These are phyloP conservation scores for Desmophyllum pertusum DNA, from an alignment of 92 coral and sea anemone species.

Conservation along the genomic window DNA sequence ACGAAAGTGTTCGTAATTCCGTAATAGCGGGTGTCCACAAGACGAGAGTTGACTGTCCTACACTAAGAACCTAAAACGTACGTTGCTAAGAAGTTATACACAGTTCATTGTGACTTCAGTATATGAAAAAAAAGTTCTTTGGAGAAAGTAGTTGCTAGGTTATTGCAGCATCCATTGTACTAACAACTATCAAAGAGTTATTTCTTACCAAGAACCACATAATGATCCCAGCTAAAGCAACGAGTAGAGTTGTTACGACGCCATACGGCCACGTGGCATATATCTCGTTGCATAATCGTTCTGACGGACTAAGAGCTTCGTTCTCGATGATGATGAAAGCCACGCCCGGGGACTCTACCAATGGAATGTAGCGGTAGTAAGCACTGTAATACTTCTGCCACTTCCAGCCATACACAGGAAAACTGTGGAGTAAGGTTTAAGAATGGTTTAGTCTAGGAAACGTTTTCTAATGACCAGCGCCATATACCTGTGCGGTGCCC, in stretches of 20 bases:
- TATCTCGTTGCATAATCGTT: slow-evolving; percentile 52
- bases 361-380: slow-evolving; percentile 67
- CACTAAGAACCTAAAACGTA: too few relatives aligned
- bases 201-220: slow-evolving; percentile 79
- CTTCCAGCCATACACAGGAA: slow-evolving; percentile 86
- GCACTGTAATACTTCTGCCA: slow-evolving; percentile 66
- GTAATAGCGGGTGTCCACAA: too few relatives aligned
- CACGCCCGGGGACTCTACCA: slow-evolving; percentile 81
- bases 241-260: slow-evolving; percentile 58
- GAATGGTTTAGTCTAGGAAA: too few relatives aligned
- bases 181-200: not conserved
- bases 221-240: slow-evolving; percentile 69
- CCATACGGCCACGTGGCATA: slow-evolving; percentile 68
- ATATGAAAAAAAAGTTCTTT: too few relatives aligned
- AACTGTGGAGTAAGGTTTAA: slow-evolving; percentile 44
- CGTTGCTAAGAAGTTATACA: too few relatives aligned
- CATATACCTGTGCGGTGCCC: too few relatives aligned
- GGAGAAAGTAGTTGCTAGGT: too few relatives aligned
- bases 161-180: too few relatives aligned
- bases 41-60: too few relatives aligned
- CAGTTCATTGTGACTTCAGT: too few relatives aligned
- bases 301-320: slow-evolving; percentile 49
- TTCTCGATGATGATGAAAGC: slow-evolving; percentile 74
- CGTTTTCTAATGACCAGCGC: too few relatives aligned
- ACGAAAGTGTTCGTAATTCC: too few relatives aligned